phyloP scores from a whole-genome alignment of 2,797 vertebrate genomes.

The Notolepis coatsorum region DNA sequence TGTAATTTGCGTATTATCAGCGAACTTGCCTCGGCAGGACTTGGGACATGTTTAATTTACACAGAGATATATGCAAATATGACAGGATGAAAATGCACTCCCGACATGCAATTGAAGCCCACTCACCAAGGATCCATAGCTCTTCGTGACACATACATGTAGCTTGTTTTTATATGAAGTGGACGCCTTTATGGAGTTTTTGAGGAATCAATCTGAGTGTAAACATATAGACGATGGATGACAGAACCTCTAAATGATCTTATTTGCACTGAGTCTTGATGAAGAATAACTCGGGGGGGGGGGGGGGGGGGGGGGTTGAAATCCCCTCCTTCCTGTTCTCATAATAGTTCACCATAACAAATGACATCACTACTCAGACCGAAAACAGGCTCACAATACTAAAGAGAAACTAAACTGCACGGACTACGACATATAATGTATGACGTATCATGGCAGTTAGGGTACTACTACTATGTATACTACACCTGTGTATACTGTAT shows the following conservation, averaged over 20 bases:
- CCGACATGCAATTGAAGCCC: conserved; percentile 37
- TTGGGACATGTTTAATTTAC: conserved; percentile 54
- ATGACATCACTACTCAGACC: conserved; percentile 9
- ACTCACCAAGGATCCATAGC: background rate
- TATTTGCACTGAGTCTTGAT: conserved; percentile 43
- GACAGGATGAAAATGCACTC: conserved; percentile 39
- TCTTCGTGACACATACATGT: conserved; percentile 10
- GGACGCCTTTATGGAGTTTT: too few relatives aligned
- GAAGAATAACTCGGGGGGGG: background rate
- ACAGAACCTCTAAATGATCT: conserved; percentile 26
- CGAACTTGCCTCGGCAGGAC: conserved; percentile 49
- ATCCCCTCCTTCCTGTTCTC: conserved; percentile 47
- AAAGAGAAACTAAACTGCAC: too few relatives aligned
- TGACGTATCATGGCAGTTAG: too few relatives aligned
- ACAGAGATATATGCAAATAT: conserved; percentile 50
- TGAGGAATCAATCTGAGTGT: conserved; percentile 26
- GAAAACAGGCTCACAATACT: conserved; percentile 11
- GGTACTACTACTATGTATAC: too few relatives aligned
- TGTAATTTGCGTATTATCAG: conserved; percentile 67
- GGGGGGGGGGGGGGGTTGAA: too few relatives aligned
- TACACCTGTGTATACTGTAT: too few relatives aligned
- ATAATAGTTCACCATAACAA: conserved; percentile 45
- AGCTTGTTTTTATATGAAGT: conserved; percentile 27
- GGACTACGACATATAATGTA: too few relatives aligned
- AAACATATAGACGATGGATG: conserved; percentile 30